Evolutionary conservation across 2,113 vertebrate species (phyloP).

Genomic region (Nothocercus nigrocapillus): DNA sequence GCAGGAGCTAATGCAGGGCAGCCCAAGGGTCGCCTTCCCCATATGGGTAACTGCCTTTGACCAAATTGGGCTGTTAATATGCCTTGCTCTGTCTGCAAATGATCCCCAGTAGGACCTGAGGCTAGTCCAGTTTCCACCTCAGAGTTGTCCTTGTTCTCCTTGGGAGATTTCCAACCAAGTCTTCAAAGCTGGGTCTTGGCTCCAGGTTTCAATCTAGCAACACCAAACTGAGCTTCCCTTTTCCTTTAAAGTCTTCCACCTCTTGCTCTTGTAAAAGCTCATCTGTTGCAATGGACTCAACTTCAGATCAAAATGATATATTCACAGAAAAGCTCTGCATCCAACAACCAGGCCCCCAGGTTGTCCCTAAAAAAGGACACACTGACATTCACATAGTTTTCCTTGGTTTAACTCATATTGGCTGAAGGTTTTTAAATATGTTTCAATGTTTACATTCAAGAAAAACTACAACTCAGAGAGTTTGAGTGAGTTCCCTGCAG

Average conservation of each 20-base stretch:
- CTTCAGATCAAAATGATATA: background rate
- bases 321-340: background rate
- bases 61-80: background rate
- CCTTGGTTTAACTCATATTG: background rate
- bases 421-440: slow-evolving; percentile 33
- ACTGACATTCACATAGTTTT: background rate
- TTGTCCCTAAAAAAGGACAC: background rate
- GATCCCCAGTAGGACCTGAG: background rate
- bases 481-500: background rate
- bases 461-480: background rate
- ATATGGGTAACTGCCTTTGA: background rate
- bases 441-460: slow-evolving; percentile 14
- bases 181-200: background rate
- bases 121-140: background rate
- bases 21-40: background rate
- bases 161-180: background rate
- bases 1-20: background rate
- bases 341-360: background rate
- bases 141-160: background rate
- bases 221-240: background rate
- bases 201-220: background rate
- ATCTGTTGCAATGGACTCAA: background rate
- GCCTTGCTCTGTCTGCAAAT: background rate
- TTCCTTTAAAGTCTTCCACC: background rate
- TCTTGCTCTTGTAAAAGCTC: background rate